A percentile compares a stretch with the other conserved stretches of the same genome.
Evolutionary conservation across 2,797 vertebrate genomes (phyloP).

Genomic region (Diglossa cyanea): DNA sequence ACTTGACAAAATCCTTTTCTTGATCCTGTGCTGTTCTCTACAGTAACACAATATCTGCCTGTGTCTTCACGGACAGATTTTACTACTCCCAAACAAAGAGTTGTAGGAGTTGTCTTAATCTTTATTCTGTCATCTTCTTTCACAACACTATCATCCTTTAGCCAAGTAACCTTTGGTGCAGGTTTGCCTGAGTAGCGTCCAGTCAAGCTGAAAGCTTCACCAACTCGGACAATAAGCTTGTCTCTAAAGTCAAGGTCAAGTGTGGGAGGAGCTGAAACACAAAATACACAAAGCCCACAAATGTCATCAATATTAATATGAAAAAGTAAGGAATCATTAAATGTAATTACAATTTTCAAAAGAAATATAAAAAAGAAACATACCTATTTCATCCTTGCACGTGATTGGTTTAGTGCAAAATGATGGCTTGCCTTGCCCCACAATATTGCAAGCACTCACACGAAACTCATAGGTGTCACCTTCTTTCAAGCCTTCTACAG

Average conservation of each 20-base stretch:
- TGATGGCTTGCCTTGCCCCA: constrained; percentile 93
- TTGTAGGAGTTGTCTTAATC: constrained; percentile 87
- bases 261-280: constrained; percentile 87
- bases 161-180: constrained; percentile 89
- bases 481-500: constrained; percentile 87
- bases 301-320: not conserved
- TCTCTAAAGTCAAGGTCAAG: constrained; percentile 97
- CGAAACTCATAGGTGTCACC: constrained; percentile 94
- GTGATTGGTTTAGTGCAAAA: constrained; percentile 95
- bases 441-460: constrained; percentile 92
- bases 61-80: constrained; percentile 91
- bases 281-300: not conserved
- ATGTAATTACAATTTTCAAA: not conserved
- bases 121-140: constrained; percentile 86
- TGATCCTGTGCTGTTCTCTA: constrained; percentile 93
- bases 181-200: constrained; percentile 95
- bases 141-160: constrained; percentile 85
- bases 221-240: constrained; percentile 89
- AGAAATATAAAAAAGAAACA: constrained; percentile 32
- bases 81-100: constrained; percentile 86
- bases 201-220: constrained; percentile 90
- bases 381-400: constrained; percentile 95
- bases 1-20: constrained; percentile 93
- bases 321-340: not conserved
- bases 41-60: constrained; percentile 90